Evolutionary conservation across 1,140 invertebrate species (phyloP), one percentile per base, ranked within the genome.

Genomic region (Venustaconcha ellipsiformis): DNA sequence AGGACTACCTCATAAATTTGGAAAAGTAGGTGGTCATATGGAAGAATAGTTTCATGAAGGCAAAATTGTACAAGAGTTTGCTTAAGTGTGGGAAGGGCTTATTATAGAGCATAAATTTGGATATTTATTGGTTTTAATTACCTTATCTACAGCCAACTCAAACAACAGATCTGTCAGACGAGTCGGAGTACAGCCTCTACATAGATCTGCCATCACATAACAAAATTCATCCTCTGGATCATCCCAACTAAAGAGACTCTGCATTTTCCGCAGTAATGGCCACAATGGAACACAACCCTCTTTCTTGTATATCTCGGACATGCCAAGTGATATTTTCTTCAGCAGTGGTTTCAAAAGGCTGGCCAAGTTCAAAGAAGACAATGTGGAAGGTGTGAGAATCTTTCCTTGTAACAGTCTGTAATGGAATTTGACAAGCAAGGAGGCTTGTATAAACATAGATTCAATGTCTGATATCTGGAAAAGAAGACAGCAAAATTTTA

Each of bases 131-230:
- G 37, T 20, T 8, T 67, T 12, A 26, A 17, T 66, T 58, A 77
- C 75, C 70, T 72, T 71, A 56, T 77, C 75, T 26, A 56, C 60
- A 20, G 63, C 57, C 37, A 77, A 67, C n/a, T 77, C 75, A 15
- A 77, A n/a, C 57, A 71, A 58, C 26, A 77, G 37, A 60, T 71
- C 70, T n/a, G 60, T 58, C 14, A 77, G 64, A 23, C 48, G 37
- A 1, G 70, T 59, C 13, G 75, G 75, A 14, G 75, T 71, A 6
- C 30, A 69, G 15, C 57, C 30, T 48, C 69, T 48, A 59, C 62
- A 66, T 14, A 77, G 23, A 14, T 57, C 55, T 12, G 75, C 26
- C 75, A 77, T 72, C 17, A 71, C 15, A 66, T 30, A 66, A n/a
- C 18, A 62, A 26, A 56, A 6, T 37, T 62, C 55, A 14, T 6